These are phyloP conservation scores for Anableps anableps DNA, from an alignment of 2,797 vertebrate species.

Conservation along the genomic window DNA sequence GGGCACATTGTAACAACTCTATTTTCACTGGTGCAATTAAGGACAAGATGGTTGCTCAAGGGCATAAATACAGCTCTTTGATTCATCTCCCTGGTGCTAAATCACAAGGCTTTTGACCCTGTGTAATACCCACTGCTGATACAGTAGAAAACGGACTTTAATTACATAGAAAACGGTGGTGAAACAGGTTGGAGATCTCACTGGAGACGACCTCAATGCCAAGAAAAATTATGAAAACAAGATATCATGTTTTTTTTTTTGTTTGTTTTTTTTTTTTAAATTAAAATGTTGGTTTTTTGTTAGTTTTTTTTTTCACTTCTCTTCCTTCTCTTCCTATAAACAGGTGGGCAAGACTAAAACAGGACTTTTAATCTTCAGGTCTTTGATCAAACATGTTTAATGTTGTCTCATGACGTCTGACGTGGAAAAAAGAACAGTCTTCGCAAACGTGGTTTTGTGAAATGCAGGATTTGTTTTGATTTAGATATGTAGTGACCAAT, in stretches of 20 bases:
- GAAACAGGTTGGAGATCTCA: conserved; percentile 63
- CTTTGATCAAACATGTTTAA: conserved; percentile 9
- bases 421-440: not conserved
- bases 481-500: conserved; percentile 13
- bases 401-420: not conserved
- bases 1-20: conserved; percentile 58
- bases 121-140: conserved; percentile 66
- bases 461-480: not conserved
- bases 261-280: too few species aligned
- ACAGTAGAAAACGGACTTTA: conserved; percentile 61
- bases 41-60: conserved; percentile 75
- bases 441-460: not conserved
- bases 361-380: conserved; percentile 35
- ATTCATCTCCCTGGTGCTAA: conserved; percentile 68
- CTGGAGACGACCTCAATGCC: conserved; percentile 75
- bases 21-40: conserved; percentile 75
- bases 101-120: conserved; percentile 67
- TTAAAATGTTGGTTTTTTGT: too few species aligned
- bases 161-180: conserved; percentile 71
- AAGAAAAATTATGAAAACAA: conserved; percentile 35
- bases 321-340: conserved; percentile 10
- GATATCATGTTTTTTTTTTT: too few species aligned
- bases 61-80: conserved; percentile 65
- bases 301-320: too few species aligned
- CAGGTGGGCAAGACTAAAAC: conserved; percentile 36